Conservation (phyloP, 2,113 vertebrate genomes). For the Prunella himalayana region DNA sequence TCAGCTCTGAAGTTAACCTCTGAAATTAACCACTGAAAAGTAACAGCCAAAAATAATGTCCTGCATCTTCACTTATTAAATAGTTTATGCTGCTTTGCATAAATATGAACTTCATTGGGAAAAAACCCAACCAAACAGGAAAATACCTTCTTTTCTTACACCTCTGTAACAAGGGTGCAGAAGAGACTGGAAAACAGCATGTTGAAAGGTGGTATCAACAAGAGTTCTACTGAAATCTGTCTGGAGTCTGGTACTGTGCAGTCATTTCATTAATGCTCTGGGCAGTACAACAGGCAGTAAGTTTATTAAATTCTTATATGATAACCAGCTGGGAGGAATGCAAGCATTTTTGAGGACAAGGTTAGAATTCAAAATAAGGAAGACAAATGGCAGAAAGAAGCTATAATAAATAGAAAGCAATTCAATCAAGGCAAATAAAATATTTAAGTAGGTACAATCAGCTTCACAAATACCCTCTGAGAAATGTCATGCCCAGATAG, state of each 20-base stretch:
- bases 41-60: not conserved
- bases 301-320: not conserved
- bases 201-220: not conserved
- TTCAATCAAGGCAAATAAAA: constrained; percentile 18
- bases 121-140: not conserved
- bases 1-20: too few relatives aligned
- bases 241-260: not conserved
- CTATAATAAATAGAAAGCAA: constrained; percentile 18
- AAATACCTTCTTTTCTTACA: not conserved
- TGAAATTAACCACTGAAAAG: not conserved
- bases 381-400: constrained; percentile 22
- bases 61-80: not conserved
- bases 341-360: not conserved
- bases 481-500: not conserved
- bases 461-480: not conserved
- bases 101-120: not conserved
- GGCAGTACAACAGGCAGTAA: not conserved
- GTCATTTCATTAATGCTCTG: not conserved
- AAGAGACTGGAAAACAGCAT: not conserved
- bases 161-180: not conserved
- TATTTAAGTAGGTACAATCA: not conserved
- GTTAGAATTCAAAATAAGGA: constrained; percentile 24
- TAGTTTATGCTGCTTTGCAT: not conserved
- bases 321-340: not conserved
- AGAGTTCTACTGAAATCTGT: not conserved